Percentiles rank a stretch among this genome's conserved stretches.
Conservation (phyloP, 1,140 invertebrate species). For the Zophobas atratus region DNA sequence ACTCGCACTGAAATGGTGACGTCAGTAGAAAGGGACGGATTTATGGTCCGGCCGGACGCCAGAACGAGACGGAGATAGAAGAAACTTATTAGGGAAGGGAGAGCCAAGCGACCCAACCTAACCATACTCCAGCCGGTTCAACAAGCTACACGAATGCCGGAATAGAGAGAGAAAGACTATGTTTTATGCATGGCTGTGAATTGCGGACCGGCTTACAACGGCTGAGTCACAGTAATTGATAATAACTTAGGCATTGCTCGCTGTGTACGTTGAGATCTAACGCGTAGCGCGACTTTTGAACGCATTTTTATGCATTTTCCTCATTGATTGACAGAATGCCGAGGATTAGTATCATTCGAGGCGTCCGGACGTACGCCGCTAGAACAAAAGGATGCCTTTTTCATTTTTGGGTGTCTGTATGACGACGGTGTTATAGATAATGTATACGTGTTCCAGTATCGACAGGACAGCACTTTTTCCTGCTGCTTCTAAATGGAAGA, state of each 20-base stretch:
- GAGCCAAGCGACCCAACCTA: constrained; percentile 66
- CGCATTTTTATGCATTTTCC: constrained; percentile 50
- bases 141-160: constrained; percentile 67
- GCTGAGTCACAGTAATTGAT: constrained; percentile 70
- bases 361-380: constrained; percentile 1
- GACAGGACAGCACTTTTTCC: not conserved
- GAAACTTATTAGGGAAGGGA: constrained; percentile 66
- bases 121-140: constrained; percentile 65
- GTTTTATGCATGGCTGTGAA: constrained; percentile 67
- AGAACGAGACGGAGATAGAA: constrained; percentile 58
- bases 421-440: constrained; percentile 24
- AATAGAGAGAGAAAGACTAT: constrained; percentile 67
- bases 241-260: constrained; percentile 68
- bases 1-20: constrained; percentile 66
- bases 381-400: constrained; percentile 12
- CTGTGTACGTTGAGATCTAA: constrained; percentile 52
- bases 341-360: constrained; percentile 42
- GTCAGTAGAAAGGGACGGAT: constrained; percentile 62
- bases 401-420: constrained; percentile 23
- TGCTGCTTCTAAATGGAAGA: not conserved
- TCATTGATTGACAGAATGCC: constrained; percentile 48
- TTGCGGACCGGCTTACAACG: constrained; percentile 65
- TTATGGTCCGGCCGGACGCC: constrained; percentile 24
- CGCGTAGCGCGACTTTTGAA: constrained; percentile 48
- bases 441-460: constrained; percentile 13